These are phyloP conservation scores for Cerastis leucographa DNA, from an alignment of 2,888 invertebrate species.

Conservation along the genomic window DNA sequence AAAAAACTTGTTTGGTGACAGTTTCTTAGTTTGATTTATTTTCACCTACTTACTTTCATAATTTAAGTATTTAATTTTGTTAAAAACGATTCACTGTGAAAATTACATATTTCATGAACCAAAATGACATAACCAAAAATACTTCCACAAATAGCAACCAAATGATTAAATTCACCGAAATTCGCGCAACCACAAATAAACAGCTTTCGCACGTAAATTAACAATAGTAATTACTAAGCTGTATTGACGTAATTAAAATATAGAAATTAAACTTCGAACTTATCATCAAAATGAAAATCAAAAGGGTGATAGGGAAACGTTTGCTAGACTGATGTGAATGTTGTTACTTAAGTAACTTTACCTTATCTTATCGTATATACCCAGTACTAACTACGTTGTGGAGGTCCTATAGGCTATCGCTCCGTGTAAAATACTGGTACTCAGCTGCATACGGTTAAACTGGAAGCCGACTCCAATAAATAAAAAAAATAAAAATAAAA, in stretches of 20 bases:
- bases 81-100: not conserved
- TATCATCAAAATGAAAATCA: not conserved
- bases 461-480: too few species aligned
- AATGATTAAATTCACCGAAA: slow-evolving; percentile 32
- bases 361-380: too few species aligned
- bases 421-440: too few species aligned
- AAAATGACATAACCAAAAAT: not conserved
- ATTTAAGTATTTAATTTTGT: not conserved
- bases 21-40: too few species aligned
- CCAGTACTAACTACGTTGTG: too few species aligned
- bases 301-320: not conserved
- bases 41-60: too few species aligned
- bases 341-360: too few species aligned
- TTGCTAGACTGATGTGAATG: too few species aligned
- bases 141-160: slow-evolving; percentile 8
- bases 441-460: too few species aligned
- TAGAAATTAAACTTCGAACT: slow-evolving; percentile 8
- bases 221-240: slow-evolving; percentile 1
- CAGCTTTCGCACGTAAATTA: slow-evolving; percentile 7
- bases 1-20: too few species aligned
- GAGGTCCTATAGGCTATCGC: too few species aligned
- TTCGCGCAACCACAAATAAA: slow-evolving; percentile 34
- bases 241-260: slow-evolving; percentile 3
- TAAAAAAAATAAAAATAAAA: too few species aligned
- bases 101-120: not conserved